A percentile compares a stretch with the other conserved stretches of the same genome.
phyloP scores from a whole-genome alignment of 2,113 vertebrate genomes.

The Chauna torquata region DNA sequence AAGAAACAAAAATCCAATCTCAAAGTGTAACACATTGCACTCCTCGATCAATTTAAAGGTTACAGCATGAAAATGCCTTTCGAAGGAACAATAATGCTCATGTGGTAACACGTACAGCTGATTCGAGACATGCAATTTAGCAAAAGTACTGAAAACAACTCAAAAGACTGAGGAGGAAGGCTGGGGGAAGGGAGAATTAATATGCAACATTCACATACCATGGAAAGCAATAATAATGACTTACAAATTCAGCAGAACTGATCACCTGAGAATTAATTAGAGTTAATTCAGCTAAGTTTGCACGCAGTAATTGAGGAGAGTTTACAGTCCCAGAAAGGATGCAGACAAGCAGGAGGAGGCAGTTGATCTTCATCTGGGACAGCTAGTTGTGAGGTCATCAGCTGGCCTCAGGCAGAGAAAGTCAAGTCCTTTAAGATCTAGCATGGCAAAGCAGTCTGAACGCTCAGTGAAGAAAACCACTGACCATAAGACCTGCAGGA shows the following conservation, averaged over 20 bases:
- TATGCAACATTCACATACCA: not conserved
- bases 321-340: not conserved
- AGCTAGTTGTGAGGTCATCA: not conserved
- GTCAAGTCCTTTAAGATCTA: not conserved
- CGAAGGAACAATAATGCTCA: not conserved
- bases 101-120: not conserved
- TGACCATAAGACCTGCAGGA: not conserved
- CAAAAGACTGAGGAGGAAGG: not conserved
- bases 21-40: not conserved
- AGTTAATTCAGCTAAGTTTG: not conserved
- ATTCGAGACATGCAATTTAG: not conserved
- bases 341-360: not conserved
- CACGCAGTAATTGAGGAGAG: not conserved
- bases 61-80: not conserved
- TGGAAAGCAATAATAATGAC: not conserved
- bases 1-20: constrained; percentile 1
- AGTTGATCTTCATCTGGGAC: not conserved
- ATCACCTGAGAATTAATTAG: not conserved
- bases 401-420: not conserved
- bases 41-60: not conserved
- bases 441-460: not conserved
- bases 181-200: not conserved
- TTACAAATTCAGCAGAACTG: not conserved
- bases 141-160: not conserved
- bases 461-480: not conserved